These are phyloP conservation scores for Nansenia antarctica DNA, from an alignment of 2,113 vertebrate genomes.

Conservation along the genomic window DNA sequence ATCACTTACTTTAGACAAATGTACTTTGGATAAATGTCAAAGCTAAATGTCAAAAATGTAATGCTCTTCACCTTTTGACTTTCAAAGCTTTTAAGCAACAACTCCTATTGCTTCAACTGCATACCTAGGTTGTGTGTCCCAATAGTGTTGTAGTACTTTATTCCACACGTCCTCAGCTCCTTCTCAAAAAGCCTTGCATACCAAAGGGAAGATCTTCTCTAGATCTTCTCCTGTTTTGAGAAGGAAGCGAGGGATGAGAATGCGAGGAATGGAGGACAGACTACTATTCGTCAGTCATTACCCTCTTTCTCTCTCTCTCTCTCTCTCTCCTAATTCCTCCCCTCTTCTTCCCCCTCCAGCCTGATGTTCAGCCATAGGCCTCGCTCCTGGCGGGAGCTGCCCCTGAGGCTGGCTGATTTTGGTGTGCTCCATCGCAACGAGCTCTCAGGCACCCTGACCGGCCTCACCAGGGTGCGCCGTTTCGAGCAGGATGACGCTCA, in stretches of 20 bases:
- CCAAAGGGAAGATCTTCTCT: too few species aligned
- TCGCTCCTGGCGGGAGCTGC: conserved; percentile 93
- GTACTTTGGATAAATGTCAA: too few species aligned
- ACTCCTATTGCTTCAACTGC: not conserved
- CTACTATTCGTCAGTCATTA: not conserved
- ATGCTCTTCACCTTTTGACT: too few species aligned
- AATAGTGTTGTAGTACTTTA: too few species aligned
- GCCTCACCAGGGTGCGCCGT: conserved; percentile 87
- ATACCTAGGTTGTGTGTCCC: too few species aligned
- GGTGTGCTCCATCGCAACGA: conserved; percentile 95
- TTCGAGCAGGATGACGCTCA: conserved; percentile 98
- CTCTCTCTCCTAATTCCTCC: not conserved
- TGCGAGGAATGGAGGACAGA: too few species aligned
- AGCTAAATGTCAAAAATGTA: too few species aligned
- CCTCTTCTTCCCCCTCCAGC: conserved; percentile 62
- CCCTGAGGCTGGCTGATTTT: conserved; percentile 90
- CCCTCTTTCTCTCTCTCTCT: not conserved
- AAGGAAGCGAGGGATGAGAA: too few species aligned
- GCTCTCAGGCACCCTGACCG: conserved; percentile 85
- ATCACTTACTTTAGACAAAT: too few species aligned
- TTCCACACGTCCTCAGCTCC: too few species aligned
- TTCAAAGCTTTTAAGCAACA: not conserved
- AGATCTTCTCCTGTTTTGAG: too few species aligned
- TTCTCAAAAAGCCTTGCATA: too few species aligned
- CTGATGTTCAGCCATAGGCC: conserved; percentile 93